phyloP scores from a whole-genome alignment of 2,888 invertebrate species.

The Ophion costatus region DNA sequence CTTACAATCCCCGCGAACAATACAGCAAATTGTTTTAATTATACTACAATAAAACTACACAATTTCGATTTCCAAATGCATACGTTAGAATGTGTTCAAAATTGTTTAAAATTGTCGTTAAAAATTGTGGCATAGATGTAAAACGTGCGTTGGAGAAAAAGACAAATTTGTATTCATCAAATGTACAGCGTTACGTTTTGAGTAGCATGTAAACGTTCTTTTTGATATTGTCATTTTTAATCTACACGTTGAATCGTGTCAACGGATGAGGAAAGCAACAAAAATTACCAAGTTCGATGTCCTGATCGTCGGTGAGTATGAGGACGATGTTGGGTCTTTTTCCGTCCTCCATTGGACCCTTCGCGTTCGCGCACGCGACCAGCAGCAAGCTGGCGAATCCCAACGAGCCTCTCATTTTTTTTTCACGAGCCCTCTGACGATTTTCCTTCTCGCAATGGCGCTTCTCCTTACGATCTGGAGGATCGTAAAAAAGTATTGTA shows the following conservation, averaged over 20 bases:
- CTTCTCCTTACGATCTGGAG: not conserved
- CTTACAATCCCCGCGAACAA: too few relatives aligned
- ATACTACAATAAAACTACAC: too few relatives aligned
- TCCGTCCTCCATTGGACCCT: slow-evolving; percentile 82
- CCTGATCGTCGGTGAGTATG: slow-evolving; percentile 98
- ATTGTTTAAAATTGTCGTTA: too few relatives aligned
- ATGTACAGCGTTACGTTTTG: too few relatives aligned
- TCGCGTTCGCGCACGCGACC: slow-evolving; percentile 72
- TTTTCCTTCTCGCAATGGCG: not conserved
- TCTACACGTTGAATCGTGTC: not conserved
- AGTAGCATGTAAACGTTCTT: too few relatives aligned
- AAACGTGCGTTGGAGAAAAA: too few relatives aligned
- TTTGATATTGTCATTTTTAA: not conserved
- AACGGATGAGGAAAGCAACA: not conserved
- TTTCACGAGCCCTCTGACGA: not conserved
- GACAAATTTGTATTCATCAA: too few relatives aligned
- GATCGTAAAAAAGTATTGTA: not conserved
- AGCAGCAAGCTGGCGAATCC: slow-evolving; percentile 68
- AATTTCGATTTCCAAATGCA: too few relatives aligned
- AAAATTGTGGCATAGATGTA: too few relatives aligned
- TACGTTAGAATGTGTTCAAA: too few relatives aligned
- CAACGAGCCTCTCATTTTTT: slow-evolving; percentile 48
- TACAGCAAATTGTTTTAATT: too few relatives aligned
- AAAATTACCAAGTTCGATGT: slow-evolving; percentile 92
- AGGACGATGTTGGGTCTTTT: slow-evolving; percentile 97